Evolutionary conservation across 2,888 invertebrate genomes (phyloP), one percentile per base, ranked within the genome.

Genomic region (Papilio gigon): DNA sequence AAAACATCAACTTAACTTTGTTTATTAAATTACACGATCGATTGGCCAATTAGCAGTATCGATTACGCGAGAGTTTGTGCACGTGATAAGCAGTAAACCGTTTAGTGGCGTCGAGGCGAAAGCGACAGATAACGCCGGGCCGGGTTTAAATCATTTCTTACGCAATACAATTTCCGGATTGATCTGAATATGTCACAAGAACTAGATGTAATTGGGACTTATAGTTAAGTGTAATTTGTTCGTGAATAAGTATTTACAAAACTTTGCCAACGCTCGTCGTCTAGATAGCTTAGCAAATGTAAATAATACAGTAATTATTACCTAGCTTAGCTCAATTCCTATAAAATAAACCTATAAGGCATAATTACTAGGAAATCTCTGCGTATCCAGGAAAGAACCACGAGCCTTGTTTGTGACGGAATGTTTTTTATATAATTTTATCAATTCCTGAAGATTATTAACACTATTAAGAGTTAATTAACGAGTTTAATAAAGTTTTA

Each of bases 371-470:
- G 22, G 47, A 47, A 47, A 12, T 11, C 22, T 20, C 20, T 44
- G 20, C 47, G 5, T 11, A 12, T 22, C 12, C 3, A 47, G 47
- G 47, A 47, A 47, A 22, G 6, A 47, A 22, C 22, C 20, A 47
- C 12, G n/a, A 22, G 47, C 22, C 47, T 47, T 47, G 47, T 47
- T 47, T 47, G 47, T 11, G 20, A 47, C 20, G 47, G 47, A 47
- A 47, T 47, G 11, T 20, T 47, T 44, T 42, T 47, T 47, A 47
- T 22, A 4, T 5, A 11, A 22, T 22, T 12, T 47, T 22, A 22
- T 47, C 22, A 20, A n/a, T 47, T 3, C 44, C 11, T 40, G 40
- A 40, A 40, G n/a, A 0, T 40, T 14, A 40, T 40, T 40, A 40
- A 4, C 2, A n/a, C 1, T 5, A 4, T 5, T 40, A 4, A 4